phyloP scores from a whole-genome alignment of 2,888 invertebrate genomes.

The Altica lythri region DNA sequence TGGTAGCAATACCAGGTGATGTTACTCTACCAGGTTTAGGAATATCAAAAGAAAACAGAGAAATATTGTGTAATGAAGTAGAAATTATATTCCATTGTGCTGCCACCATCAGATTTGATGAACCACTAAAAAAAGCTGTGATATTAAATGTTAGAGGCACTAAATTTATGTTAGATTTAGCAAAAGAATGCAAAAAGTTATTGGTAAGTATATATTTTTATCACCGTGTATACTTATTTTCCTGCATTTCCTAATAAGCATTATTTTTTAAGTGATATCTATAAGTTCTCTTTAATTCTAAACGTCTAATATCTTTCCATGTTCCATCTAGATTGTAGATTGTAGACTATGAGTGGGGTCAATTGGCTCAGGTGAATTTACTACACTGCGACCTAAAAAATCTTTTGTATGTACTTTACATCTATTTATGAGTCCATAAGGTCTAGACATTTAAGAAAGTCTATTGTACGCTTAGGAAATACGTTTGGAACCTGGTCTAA shows the following conservation, averaged over 20 bases:
- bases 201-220: slow-evolving; percentile 58
- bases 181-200: slow-evolving; percentile 75
- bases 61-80: slow-evolving; percentile 68
- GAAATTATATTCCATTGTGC: slow-evolving; percentile 85
- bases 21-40: slow-evolving; percentile 71
- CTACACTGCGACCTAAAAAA: too few species aligned
- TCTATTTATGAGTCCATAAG: too few species aligned
- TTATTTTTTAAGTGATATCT: too few species aligned
- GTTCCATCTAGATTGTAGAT: too few species aligned
- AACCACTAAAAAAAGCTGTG: slow-evolving; percentile 85
- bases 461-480: too few species aligned
- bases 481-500: too few species aligned
- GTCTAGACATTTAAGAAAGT: too few species aligned
- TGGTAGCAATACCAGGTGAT: slow-evolving; percentile 76
- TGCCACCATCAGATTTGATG: slow-evolving; percentile 84
- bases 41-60: slow-evolving; percentile 68
- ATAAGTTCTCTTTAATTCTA: too few species aligned
- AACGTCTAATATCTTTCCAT: too few species aligned
- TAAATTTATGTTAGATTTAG: slow-evolving; percentile 82
- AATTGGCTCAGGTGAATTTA: too few species aligned
- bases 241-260: not conserved
- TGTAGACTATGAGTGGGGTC: too few species aligned
- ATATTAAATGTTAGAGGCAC: slow-evolving; percentile 92
- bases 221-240: not conserved
- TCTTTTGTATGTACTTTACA: too few species aligned